A percentile compares a stretch with the other conserved stretches of the same genome.
phyloP scores from a whole-genome alignment of 2,797 vertebrate genomes.

The Hybognathus amarus region DNA sequence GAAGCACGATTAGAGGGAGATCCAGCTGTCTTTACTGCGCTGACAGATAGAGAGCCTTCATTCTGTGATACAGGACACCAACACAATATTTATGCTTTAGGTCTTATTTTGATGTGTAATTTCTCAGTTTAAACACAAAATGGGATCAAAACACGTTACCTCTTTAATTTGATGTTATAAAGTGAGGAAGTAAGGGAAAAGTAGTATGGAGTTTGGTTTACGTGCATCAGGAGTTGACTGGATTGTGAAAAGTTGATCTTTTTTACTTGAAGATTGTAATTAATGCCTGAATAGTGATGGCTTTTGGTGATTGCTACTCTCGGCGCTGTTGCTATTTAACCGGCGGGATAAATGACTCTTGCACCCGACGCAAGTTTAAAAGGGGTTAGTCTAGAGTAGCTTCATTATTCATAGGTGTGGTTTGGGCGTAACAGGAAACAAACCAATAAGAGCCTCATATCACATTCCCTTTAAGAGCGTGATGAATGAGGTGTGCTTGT shows the following conservation, averaged over 20 bases:
- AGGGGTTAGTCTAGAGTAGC: too few relatives aligned
- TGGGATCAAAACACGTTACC: neutral
- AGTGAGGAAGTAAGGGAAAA: neutral
- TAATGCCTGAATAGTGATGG: neutral
- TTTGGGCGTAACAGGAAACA: too few relatives aligned
- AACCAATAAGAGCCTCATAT: too few relatives aligned
- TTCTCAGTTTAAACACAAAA: neutral
- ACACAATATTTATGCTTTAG: neutral
- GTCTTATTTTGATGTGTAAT: neutral
- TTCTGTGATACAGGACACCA: neutral
- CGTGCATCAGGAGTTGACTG: neutral
- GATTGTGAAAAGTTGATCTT: neutral
- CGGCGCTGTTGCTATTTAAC: too few relatives aligned
- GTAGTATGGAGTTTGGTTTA: neutral
- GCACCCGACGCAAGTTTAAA: too few relatives aligned
- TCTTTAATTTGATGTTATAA: neutral
- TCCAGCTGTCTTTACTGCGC: neutral
- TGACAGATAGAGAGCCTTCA: neutral
- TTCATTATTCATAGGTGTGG: too few relatives aligned
- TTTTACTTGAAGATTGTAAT: neutral
- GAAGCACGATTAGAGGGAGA: constrained; percentile 68
- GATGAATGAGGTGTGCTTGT: too few relatives aligned
- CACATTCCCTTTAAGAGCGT: too few relatives aligned
- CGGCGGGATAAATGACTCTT: too few relatives aligned
- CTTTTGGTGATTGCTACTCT: neutral